Conservation (phyloP, 92 coral and sea anemone species). For the Heteractis magnifica region DNA sequence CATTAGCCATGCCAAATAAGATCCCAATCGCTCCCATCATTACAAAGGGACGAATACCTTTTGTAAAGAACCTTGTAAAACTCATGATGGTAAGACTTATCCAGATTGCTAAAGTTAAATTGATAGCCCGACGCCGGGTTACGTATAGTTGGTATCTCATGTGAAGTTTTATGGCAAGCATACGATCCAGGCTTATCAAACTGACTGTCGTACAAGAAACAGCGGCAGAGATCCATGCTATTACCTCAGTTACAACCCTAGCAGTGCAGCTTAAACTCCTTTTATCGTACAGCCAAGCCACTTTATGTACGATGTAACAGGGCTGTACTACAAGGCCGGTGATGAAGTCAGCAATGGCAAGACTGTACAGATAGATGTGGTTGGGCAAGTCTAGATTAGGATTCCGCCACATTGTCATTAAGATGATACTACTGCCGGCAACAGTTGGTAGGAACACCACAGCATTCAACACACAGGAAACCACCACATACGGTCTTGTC, state of each 20-base stretch:
- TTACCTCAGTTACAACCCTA: slow-evolving; percentile 43
- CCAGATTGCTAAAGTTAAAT: slow-evolving; percentile 13
- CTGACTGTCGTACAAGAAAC: slow-evolving; percentile 40
- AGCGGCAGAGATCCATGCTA: slow-evolving; percentile 74
- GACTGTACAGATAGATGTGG: slow-evolving; percentile 41
- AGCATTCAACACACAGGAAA: slow-evolving; percentile 40
- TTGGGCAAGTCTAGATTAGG: slow-evolving; percentile 50
- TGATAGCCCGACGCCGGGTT: slow-evolving; percentile 33
- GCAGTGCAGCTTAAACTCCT: slow-evolving; percentile 23
- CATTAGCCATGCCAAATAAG: slow-evolving; percentile 15
- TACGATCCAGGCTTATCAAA: slow-evolving; percentile 48
- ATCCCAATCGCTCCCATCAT: slow-evolving; percentile 44
- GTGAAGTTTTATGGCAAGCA: slow-evolving; percentile 54
- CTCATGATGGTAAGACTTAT: slow-evolving; percentile 19
- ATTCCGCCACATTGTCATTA: slow-evolving; percentile 46
- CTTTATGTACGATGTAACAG: slow-evolving; percentile 43
- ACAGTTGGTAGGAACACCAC: slow-evolving; percentile 30
- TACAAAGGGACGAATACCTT: slow-evolving; percentile 30
- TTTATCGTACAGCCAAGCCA: slow-evolving; percentile 33
- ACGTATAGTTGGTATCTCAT: slow-evolving; percentile 35
- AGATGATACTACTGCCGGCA: slow-evolving; percentile 44
- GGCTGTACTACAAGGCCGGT: slow-evolving; percentile 66
- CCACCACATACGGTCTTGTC: slow-evolving; percentile 15
- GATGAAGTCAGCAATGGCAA: slow-evolving; percentile 52
- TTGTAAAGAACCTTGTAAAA: slow-evolving; percentile 35